A percentile compares a stretch with the other conserved stretches of the same genome.
phyloP scores from a whole-genome alignment of 1,140 invertebrate species.

The Panagrolaimus sp. region DNA sequence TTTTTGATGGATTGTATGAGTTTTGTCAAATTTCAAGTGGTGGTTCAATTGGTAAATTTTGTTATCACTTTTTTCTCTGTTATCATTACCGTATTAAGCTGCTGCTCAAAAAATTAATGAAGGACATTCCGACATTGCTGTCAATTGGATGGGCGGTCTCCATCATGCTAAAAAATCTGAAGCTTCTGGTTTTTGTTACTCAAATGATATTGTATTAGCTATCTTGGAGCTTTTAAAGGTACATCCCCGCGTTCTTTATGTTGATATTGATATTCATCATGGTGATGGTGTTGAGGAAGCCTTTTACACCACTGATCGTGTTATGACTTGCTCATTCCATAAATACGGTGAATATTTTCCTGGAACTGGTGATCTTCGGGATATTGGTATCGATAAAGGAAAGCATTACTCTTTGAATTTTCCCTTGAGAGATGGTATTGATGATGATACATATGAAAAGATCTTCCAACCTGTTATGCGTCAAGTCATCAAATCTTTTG shows the following conservation, averaged over 20 bases:
- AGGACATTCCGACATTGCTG: constrained; percentile 88
- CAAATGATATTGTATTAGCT: constrained; percentile 88
- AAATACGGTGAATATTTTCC: constrained; percentile 89
- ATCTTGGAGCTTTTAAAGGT: constrained; percentile 78
- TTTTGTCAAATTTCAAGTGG: background rate
- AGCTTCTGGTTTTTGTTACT: constrained; percentile 90
- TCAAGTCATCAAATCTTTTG: constrained; percentile 73
- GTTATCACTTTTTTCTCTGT: too few relatives aligned
- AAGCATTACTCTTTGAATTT: constrained; percentile 64
- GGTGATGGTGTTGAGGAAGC: constrained; percentile 85
- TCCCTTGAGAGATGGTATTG: constrained; percentile 63
- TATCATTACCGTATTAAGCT: too few relatives aligned
- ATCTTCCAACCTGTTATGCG: constrained; percentile 69
- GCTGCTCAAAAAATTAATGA: constrained; percentile 89
- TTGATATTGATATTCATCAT: constrained; percentile 84
- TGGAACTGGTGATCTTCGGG: constrained; percentile 69
- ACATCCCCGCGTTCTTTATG: constrained; percentile 70
- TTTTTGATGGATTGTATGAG: background rate
- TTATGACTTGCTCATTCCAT: constrained; percentile 84
- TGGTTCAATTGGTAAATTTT: background rate
- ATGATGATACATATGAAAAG: constrained; percentile 69
- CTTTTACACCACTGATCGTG: constrained; percentile 80
- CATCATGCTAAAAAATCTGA: constrained; percentile 97
- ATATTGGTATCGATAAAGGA: constrained; percentile 63
- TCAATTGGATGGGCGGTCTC: constrained; percentile 92